Evolutionary conservation across 2,113 vertebrate genomes (phyloP), one percentile per base, ranked within the genome.

Genomic region (Seriola quinqueradiata): DNA sequence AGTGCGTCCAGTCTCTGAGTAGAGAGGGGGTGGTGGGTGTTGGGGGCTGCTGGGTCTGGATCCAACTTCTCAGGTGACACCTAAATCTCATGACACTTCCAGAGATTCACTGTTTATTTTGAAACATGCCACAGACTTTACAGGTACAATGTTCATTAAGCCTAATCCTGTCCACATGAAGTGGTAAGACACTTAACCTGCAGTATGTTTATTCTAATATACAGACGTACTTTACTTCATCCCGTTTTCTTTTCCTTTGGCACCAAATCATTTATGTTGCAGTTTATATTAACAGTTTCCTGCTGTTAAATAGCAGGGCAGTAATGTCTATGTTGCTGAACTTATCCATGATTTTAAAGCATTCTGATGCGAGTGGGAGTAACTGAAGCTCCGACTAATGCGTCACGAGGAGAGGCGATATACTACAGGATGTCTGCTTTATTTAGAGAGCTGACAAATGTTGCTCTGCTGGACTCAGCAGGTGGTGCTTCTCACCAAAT

Each of bases 41-140:
- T 3, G 36, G 52, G 52, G 44, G 88, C 79, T 38, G 55, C 8
- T 6, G 67, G 68, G 80, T 0, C 1, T 0, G 6, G 61, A 88
- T 75, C 67, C 75, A 48, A 7, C 0, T 0, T 87, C 93, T 95
- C 94, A 93, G 91, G 94, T 97, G 94, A 87, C 94, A 52, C 65
- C 85, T 14, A 65, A 87, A 93, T 90, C 94, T 90, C 91, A 87
- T 95, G 94, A 90, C 87, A 89, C 82, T 1, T 44, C 77, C 0
- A 68, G 82, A 85, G 88, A 92, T 89, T 83, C 75, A 17, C 66
- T 92, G 91, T 92, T 94, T 94, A 90, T 93, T 89, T 94, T 89
- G 77, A 90, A 91, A 84, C 76, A 91, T 92, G 73, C 91, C 90
- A 66, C n/a, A 58, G 87, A 84, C 74, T 89, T 83, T 77, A 70